Evolutionary conservation across 2,797 vertebrate genomes (phyloP).

Genomic region (Pygocentrus nattereri): DNA sequence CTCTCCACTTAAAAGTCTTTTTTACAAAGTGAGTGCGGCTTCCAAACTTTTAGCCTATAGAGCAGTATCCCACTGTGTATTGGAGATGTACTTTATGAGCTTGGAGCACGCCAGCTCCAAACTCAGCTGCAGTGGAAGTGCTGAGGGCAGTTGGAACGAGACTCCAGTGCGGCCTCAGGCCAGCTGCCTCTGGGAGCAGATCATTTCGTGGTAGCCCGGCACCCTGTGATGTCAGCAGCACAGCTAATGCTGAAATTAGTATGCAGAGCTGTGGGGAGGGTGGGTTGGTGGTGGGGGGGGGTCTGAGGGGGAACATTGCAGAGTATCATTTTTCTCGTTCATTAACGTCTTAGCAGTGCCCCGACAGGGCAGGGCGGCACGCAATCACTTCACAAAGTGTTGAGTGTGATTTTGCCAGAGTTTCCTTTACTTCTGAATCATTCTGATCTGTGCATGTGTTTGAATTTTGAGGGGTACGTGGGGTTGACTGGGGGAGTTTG

Average conservation of each 20-base stretch:
- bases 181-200: constrained; percentile 14
- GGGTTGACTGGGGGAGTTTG: neutral
- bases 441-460: neutral
- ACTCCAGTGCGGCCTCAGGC: constrained; percentile 11
- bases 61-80: neutral
- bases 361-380: neutral
- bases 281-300: neutral
- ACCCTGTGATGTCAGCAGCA: constrained; percentile 34
- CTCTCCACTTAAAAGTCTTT: too few relatives aligned
- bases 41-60: neutral
- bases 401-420: constrained; percentile 24
- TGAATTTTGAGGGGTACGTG: too few relatives aligned
- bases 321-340: constrained; percentile 33
- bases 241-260: constrained; percentile 46
- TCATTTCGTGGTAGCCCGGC: constrained; percentile 15
- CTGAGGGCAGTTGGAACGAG: neutral
- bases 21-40: too few relatives aligned
- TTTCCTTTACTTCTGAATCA: constrained; percentile 1
- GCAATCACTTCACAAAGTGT: neutral
- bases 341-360: constrained; percentile 8
- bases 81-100: neutral
- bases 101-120: neutral
- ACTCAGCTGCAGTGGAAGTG: constrained; percentile 6
- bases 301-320: constrained; percentile 28
- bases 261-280: constrained; percentile 31